phyloP scores from a whole-genome alignment of 2,797 vertebrate species.

The Coilia nasus region DNA sequence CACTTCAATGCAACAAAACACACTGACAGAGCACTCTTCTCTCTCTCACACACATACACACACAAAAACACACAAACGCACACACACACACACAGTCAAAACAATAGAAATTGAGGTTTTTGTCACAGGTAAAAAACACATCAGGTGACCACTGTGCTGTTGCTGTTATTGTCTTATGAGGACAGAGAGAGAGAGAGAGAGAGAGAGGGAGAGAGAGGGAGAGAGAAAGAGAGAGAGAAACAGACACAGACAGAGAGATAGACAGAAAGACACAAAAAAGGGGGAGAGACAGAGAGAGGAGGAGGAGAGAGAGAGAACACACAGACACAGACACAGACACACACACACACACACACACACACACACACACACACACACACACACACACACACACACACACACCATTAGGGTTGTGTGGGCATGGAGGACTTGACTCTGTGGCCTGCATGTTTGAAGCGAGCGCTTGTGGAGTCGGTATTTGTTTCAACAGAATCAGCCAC shows the following conservation, averaged over 20 bases:
- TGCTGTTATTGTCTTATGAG: no score
- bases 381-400: slow-evolving; percentile 18
- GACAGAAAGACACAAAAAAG: no score
- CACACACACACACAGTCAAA: slow-evolving; percentile 3
- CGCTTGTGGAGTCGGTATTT: slow-evolving; percentile 51
- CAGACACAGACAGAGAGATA: no score
- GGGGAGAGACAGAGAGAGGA: no score
- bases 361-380: neutral
- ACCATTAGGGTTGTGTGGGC: neutral
- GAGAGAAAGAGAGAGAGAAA: no score
- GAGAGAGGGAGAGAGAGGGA: no score
- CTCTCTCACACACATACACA: neutral
- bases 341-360: slow-evolving; percentile 28
- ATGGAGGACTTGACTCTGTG: slow-evolving; percentile 15
- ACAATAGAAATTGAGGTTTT: no score
- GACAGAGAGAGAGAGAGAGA: no score
- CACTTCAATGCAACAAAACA: slow-evolving; percentile 47
- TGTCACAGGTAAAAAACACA: no score
- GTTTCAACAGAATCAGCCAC: slow-evolving; percentile 50
- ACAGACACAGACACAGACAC: slow-evolving; percentile 13
- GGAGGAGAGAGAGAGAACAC: no score
- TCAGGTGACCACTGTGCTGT: no score
- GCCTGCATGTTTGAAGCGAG: slow-evolving; percentile 40
- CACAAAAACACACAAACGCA: slow-evolving; percentile 12
- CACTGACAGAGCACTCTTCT: slow-evolving; percentile 46